Evolutionary conservation across 2,888 invertebrate species (phyloP).

Genomic region (Cataglyphis livida): DNA sequence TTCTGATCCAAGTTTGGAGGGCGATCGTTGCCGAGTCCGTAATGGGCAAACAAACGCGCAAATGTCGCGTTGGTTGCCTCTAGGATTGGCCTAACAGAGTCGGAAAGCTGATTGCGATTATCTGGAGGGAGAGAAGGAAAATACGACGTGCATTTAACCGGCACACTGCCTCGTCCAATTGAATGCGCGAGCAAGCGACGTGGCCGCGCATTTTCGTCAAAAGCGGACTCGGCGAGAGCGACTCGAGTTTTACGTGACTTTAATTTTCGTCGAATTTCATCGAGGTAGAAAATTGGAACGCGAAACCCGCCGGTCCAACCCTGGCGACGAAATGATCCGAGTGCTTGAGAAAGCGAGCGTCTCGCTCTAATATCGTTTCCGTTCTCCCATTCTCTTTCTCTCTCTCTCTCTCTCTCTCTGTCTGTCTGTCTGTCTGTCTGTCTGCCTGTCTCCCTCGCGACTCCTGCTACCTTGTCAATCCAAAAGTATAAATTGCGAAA

Average conservation of each 20-base stretch:
- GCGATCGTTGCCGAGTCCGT: conserved; percentile 13
- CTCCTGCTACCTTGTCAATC: conserved; percentile 45
- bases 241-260: conserved; percentile 54
- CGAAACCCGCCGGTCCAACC: conserved; percentile 1
- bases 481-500: conserved; percentile 55
- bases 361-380: conserved; percentile 6
- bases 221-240: conserved; percentile 9
- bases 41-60: conserved; percentile 45
- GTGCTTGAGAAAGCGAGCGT: conserved; percentile 3
- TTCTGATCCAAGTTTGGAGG: conserved; percentile 18
- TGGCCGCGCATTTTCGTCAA: conserved; percentile 40
- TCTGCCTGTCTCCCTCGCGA: background rate
- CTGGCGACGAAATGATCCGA: conserved; percentile 31
- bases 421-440: background rate
- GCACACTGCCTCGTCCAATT: conserved; percentile 7
- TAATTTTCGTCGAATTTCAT: conserved; percentile 56
- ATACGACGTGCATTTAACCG: conserved; percentile 39
- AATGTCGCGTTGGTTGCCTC: conserved; percentile 32
- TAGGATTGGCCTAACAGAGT: conserved; percentile 7
- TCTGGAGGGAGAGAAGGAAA: conserved; percentile 10
- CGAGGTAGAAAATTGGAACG: conserved; percentile 51
- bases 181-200: conserved; percentile 42
- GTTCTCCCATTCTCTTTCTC: background rate
- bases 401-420: background rate
- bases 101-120: conserved; percentile 50